Evolutionary conservation across 2,797 vertebrate species (phyloP), one percentile per base, ranked within the genome.

Genomic region (Sparidentex hasta): DNA sequence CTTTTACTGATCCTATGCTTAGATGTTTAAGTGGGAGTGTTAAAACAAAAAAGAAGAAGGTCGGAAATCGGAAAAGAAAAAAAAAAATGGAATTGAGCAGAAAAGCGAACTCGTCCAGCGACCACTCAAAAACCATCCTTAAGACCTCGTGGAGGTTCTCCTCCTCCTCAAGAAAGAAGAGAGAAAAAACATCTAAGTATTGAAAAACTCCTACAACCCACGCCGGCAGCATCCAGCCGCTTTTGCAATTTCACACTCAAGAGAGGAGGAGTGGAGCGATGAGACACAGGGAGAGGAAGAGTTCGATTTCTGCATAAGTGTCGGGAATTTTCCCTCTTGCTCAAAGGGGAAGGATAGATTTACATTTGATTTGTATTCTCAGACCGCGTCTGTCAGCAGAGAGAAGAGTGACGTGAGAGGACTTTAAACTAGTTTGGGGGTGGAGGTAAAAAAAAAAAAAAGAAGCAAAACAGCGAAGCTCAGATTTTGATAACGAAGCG

Each of bases 171-270:
- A n/a, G n/a, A n/a, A n/a, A n/a, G n/a, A n/a, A n/a, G n/a, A n/a
- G n/a, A n/a, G n/a, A n/a, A n/a, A n/a, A n/a, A n/a, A n/a, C n/a
- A n/a, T n/a, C n/a, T n/a, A 27, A 80, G 76, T 72, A 76, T 84
- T n/a, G 63, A 25, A 84, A 78, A 90, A 88, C 82, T 82, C 84
- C 74, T 76, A 80, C 83, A 88, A 50, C 85, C 86, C 78, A 65
- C 64, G 57, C 82, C 78, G 70, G 71, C 84, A 79, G 82, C 82
- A 74, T 74, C 65, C 72, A 84, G 76, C 66, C 33, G 75, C 78
- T 87, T 90, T 43, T n/a, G 46, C 73, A 66, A 90, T 92, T 92
- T 92, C 88, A 88, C 89, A 88, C 71, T 84, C 44, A 38, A 2
- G 41, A 55, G 71, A 83, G 71, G 78, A 86, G 86, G 65, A 81